Conservation (phyloP, 2,797 vertebrate species). For the Toxotes lorentzi region DNA sequence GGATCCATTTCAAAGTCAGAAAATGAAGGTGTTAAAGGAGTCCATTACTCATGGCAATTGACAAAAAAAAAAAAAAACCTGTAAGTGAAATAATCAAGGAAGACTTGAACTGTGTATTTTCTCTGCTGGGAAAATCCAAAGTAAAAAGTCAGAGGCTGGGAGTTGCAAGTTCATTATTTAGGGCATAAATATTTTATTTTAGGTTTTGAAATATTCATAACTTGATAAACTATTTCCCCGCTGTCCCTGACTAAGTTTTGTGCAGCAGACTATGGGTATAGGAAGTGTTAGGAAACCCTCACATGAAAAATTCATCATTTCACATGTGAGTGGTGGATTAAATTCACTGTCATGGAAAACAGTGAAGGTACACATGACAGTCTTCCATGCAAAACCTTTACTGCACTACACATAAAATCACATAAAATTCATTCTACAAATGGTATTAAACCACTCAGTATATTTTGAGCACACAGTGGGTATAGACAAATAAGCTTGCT, state of each 20-base stretch:
- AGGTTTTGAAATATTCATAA: slow-evolving; percentile 56
- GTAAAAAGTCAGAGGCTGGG: slow-evolving; percentile 16
- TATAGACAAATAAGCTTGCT: neutral
- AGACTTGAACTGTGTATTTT: slow-evolving; percentile 2
- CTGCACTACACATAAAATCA: neutral
- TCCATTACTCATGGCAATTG: slow-evolving; percentile 55
- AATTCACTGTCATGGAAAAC: neutral
- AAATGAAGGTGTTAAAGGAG: slow-evolving; percentile 37
- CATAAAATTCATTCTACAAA: too few species aligned
- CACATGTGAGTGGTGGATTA: neutral
- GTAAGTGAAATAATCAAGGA: slow-evolving; percentile 36
- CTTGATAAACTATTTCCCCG: slow-evolving; percentile 44
- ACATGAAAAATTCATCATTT: slow-evolving; percentile 7
- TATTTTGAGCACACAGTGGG: neutral
- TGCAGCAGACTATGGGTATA: slow-evolving; percentile 7
- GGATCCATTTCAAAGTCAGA: slow-evolving; percentile 53
- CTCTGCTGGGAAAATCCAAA: slow-evolving; percentile 28
- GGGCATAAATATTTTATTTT: slow-evolving; percentile 58
- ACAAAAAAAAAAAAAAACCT: slow-evolving; percentile 34
- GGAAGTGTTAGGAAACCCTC: slow-evolving; percentile 20
- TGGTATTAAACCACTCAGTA: too few species aligned
- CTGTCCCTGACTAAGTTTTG: slow-evolving; percentile 18
- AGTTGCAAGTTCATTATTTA: slow-evolving; percentile 59
- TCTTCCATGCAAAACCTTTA: neutral
- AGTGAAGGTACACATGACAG: neutral